Conservation (phyloP, 2,113 vertebrate species). For the Pardalotus punctatus region DNA sequence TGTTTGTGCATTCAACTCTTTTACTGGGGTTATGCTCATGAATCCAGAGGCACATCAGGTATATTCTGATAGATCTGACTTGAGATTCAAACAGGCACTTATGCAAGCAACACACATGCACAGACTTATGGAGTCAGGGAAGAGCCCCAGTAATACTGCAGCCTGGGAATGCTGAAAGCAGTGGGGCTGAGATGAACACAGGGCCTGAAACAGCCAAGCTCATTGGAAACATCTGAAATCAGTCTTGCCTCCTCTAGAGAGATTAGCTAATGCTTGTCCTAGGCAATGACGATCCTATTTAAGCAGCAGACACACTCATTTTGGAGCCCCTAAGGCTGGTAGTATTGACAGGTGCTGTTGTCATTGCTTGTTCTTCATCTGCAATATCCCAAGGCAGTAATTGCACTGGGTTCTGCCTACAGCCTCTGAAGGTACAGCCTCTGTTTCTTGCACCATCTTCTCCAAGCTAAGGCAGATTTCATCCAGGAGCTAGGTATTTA, state of each 20-base stretch:
- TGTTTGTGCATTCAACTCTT: not conserved
- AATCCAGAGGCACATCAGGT: not conserved
- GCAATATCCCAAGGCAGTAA: not conserved
- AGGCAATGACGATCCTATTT: not conserved
- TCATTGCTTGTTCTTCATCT: not conserved
- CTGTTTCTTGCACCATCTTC: not conserved
- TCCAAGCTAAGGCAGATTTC: not conserved
- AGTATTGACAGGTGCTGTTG: not conserved
- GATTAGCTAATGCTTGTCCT: not conserved
- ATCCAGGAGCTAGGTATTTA: not conserved
- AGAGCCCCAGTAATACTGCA: not conserved
- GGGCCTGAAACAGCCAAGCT: not conserved
- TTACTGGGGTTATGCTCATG: not conserved
- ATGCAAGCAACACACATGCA: not conserved
- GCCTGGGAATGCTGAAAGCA: not conserved
- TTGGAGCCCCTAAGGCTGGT: not conserved
- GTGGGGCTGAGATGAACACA: not conserved
- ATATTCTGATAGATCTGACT: not conserved
- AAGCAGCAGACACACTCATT: not conserved
- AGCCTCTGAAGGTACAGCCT: not conserved
- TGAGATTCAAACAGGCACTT: not conserved
- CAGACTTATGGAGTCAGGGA: not conserved
- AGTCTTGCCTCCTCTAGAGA: not conserved
- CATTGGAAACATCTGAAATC: not conserved
- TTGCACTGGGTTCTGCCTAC: not conserved